Conservation (phyloP, 2,113 vertebrate genomes). For the Gavialis gangeticus region DNA sequence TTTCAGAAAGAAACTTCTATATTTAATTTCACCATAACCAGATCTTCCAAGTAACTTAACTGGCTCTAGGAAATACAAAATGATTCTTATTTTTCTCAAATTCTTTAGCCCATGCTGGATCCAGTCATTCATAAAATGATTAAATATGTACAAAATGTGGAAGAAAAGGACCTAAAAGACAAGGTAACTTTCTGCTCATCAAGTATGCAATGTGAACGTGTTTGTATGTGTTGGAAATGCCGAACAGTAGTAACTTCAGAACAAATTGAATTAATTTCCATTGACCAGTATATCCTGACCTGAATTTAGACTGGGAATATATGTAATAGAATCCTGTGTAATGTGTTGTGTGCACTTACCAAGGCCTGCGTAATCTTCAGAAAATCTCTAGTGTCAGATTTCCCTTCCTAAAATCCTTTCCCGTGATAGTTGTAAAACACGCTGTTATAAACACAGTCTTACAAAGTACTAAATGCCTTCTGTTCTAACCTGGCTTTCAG, state of each 20-base stretch:
- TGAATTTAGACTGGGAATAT: not conserved
- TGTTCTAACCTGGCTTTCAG: not conserved
- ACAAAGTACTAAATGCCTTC: not conserved
- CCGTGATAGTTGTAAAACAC: not conserved
- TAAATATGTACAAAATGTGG: conserved; percentile 96
- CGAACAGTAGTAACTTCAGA: not conserved
- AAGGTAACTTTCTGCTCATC: conserved; percentile 83
- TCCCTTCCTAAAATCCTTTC: not conserved
- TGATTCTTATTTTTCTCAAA: conserved; percentile 32
- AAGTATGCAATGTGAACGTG: conserved; percentile 19
- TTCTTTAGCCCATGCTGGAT: conserved; percentile 94
- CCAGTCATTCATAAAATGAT: conserved; percentile 98
- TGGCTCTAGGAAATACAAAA: conserved; percentile 19
- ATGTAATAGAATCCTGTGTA: not conserved
- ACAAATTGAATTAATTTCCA: conserved; percentile 1
- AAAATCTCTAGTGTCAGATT: not conserved
- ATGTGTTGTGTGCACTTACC: not conserved
- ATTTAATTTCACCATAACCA: conserved; percentile 19
- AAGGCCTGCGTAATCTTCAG: not conserved
- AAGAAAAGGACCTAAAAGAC: conserved; percentile 99
- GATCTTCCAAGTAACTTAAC: not conserved
- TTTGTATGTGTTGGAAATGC: not conserved
- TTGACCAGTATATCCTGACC: not conserved
- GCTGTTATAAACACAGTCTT: not conserved
- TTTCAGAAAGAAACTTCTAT: not conserved